Base-by-base conservation (phyloP, 2,797 vertebrate genomes). In the Muraenolepis orangiensis region DNA sequence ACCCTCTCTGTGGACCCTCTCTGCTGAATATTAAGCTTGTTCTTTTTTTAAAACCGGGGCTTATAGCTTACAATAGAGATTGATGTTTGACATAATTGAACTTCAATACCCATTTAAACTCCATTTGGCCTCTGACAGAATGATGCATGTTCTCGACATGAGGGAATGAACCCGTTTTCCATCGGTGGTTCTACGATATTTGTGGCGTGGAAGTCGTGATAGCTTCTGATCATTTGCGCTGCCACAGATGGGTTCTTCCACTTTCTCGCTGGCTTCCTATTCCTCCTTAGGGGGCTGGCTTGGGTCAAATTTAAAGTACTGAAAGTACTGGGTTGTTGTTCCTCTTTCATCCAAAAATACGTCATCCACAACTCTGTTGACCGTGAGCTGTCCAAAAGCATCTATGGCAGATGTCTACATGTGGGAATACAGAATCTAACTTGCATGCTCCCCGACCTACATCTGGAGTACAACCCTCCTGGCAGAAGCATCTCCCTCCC, bases 81-180 rank as follows among this genome's bases (percentile, higher is more conserved):
- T 80, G 76, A 86, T 83, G 86, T 76, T 75, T 76, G 74, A 87
- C 82, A 87, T 81, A 66, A 85, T 85, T 87, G 84, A 31, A 84
- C 85, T 88, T 85, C 80, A 83, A 71, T 78, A 68, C 78, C 85
- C 80, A 80, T 85, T 87, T 87, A 80, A 80, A 85, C 51, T 84
- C 77, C 78, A 81, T 76, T 84, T 80, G 79, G 78, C 82, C 72
- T 77, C 84, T 87, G 88, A 76, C 84, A 87, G 74, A 75, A 76
- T 90, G 88, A 90, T 92, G 87, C 89, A 88, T 90, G 80, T 85
- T 81, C 82, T 34, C 82, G 84, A 77, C 86, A 80, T 72, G 81
- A n/a, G n/a, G n/a, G 76, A 71, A 81, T 86, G 91, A 88, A 92
- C 89, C 91, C 92, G 90, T 61, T n/a, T n/a, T 26, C n/a, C 57